A percentile compares a stretch with the other conserved stretches of the same genome.
phyloP scores from a whole-genome alignment of 2,888 invertebrate genomes.

The Cerastis rubricosa region DNA sequence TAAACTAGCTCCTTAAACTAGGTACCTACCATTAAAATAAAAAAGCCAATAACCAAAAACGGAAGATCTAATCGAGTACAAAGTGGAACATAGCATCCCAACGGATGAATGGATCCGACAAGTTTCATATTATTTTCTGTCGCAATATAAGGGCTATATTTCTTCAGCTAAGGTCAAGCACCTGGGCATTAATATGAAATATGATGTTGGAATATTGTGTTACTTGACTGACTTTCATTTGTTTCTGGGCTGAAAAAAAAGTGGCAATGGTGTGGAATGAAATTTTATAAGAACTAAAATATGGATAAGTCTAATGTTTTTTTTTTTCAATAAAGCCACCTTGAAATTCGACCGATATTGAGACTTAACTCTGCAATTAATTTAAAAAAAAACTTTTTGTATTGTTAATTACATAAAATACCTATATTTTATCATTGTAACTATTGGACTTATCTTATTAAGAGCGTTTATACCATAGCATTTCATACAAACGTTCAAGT shows the following conservation, averaged over 20 bases:
- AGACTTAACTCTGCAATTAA: neutral
- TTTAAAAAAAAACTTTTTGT: no score
- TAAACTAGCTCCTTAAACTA: no score
- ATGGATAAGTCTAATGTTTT: no score
- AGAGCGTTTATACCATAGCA: no score
- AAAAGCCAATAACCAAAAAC: neutral
- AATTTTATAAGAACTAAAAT: neutral
- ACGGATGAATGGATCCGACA: slow-evolving; percentile 70
- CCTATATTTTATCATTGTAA: neutral
- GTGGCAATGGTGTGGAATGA: no score
- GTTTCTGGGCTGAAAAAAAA: neutral
- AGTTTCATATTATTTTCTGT: slow-evolving; percentile 56
- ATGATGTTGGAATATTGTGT: slow-evolving; percentile 20
- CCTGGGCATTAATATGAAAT: slow-evolving; percentile 37
- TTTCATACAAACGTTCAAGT: no score
- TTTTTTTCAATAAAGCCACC: no score
- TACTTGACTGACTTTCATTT: neutral
- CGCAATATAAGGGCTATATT: slow-evolving; percentile 45
- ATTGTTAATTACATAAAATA: neutral
- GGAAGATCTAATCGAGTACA: slow-evolving; percentile 19
- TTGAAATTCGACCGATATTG: neutral
- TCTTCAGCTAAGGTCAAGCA: slow-evolving; percentile 38
- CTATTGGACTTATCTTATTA: no score
- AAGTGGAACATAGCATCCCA: slow-evolving; percentile 62
- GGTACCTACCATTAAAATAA: neutral